Conservation (phyloP, 2,113 vertebrate genomes). For the Tetrax tetrax region DNA sequence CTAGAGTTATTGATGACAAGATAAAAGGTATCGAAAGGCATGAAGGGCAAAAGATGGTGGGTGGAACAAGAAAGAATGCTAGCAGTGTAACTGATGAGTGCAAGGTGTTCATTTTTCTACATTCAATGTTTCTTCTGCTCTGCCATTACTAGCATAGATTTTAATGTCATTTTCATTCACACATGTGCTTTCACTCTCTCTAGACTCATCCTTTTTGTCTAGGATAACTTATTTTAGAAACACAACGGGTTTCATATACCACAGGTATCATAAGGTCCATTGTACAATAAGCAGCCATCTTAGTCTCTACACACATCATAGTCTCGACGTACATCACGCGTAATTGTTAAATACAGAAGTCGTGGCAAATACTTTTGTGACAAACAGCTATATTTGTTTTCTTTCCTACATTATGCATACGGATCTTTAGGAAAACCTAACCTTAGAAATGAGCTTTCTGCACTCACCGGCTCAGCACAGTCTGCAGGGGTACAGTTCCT, state of each 20-base stretch:
- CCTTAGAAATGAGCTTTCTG: no score
- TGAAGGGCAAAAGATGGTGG: neutral
- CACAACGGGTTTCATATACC: neutral
- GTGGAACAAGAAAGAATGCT: neutral
- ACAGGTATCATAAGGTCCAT: fast-evolving
- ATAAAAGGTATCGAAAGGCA: neutral
- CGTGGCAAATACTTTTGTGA: neutral
- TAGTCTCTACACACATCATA: no score
- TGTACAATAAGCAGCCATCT: neutral
- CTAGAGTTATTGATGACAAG: neutral
- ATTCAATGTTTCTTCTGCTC: neutral
- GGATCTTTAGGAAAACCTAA: neutral
- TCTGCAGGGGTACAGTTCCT: slow-evolving; percentile 83
- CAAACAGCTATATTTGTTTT: neutral
- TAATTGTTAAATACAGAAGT: fast-evolving
- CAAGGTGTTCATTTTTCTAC: neutral
- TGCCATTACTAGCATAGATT: neutral
- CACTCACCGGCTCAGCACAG: slow-evolving; percentile 82
- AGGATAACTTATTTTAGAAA: neutral
- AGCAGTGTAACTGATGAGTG: neutral
- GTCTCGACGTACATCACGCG: fast-evolving
- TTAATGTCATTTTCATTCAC: neutral
- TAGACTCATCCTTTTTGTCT: neutral
- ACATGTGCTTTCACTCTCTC: neutral
- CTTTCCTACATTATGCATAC: neutral